A percentile compares a stretch with the other conserved stretches of the same genome.
Conservation (phyloP, 2,797 vertebrate species). For the Cuculus canorus region DNA sequence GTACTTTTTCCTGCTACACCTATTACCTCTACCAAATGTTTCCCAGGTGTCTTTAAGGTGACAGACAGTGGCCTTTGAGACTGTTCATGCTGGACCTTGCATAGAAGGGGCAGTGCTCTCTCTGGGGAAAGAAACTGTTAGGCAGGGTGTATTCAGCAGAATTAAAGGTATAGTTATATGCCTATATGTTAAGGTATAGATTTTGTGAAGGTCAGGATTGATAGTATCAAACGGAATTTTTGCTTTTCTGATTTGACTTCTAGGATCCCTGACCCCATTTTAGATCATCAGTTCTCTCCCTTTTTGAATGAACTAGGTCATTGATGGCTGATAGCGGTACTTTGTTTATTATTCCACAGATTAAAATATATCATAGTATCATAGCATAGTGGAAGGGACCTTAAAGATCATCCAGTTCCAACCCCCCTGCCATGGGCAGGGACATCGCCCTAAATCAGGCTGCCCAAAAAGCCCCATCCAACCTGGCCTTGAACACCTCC, state of each 20-base stretch:
- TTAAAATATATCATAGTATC: too few species aligned
- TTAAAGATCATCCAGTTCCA: too few species aligned
- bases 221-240: background rate
- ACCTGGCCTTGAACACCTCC: too few species aligned
- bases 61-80: background rate
- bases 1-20: background rate
- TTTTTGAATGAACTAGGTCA: background rate
- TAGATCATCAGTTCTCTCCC: background rate
- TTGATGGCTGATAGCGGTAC: background rate
- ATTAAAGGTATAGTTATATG: background rate
- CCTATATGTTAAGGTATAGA: background rate
- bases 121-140: background rate
- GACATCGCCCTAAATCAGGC: too few species aligned
- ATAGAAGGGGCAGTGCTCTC: background rate
- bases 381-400: too few species aligned
- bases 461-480: too few species aligned
- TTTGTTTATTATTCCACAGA: background rate
- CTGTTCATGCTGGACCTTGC: fast-evolving
- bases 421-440: too few species aligned
- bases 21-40: background rate
- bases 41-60: background rate
- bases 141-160: background rate
- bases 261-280: background rate
- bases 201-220: background rate
- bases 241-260: background rate